Base-by-base conservation (phyloP, 2,113 vertebrate species). In the Chitala chitala region DNA sequence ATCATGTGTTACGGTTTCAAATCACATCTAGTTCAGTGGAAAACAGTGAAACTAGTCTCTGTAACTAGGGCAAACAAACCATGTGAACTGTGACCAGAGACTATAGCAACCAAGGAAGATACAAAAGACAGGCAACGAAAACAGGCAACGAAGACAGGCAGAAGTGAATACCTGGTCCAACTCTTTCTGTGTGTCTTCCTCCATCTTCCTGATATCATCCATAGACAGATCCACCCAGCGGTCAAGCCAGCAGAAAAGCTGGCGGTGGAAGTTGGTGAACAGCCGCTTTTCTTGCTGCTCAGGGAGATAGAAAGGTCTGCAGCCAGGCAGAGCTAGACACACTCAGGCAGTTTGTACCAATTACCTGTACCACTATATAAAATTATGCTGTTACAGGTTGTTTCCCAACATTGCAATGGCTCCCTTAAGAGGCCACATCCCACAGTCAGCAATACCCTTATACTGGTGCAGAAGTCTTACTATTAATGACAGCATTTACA, bases 211-310 rank as follows among this genome's bases (percentile, higher is more conserved):
- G 76, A 89, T 89, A n/a, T 89, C 87, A 1, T 87, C 88, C 89
- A 90, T 89, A 74, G 65, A 85, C 61, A 90, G 80, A 54, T 88
- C 82, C 80, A 90, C 87, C 88, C 88, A 90, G 69, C 84, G 84
- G 75, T 90, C 88, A 54, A 90, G 74, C 85, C 86, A 90, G 75
- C 88, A 90, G 69, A 90, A 90, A 0, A 90, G 87, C 77, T 90
- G 88, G 72, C 88, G 78, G 75, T 90, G 88, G 73, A 90, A 90
- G 76, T 89, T 90, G 55, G 86, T 90, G 77, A 90, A 90, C 53
- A 90, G 86, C 22, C 88, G 79, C 73, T 84, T 84, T 78, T 90
- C 87, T 78, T 90, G 88, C 88, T 90, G 78, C 31, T 71, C 66
- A 38, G 3, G 66, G 9, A 74, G 5, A 61, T 2, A 77, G 40